A percentile compares a stretch with the other conserved stretches of the same genome.
Conservation (phyloP, 2,888 invertebrate genomes). For the Hypolimnas misippus region DNA sequence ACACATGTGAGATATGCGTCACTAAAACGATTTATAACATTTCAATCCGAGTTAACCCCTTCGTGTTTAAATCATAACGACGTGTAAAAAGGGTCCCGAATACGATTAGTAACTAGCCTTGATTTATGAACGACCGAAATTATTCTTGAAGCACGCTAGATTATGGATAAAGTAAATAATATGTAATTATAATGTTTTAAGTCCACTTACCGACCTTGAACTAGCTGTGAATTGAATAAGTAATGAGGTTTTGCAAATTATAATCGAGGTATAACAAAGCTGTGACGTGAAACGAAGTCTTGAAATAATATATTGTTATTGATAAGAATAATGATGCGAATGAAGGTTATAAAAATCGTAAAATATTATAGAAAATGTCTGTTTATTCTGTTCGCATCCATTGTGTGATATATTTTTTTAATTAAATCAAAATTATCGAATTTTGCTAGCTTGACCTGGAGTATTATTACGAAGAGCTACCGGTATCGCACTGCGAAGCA, state of each 20-base stretch:
- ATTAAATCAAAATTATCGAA: no score
- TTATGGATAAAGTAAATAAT: constrained; percentile 10
- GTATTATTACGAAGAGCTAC: no score
- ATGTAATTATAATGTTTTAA: constrained; percentile 2
- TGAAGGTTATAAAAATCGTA: no score
- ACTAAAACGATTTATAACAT: constrained; percentile 39
- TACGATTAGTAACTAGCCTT: constrained; percentile 51
- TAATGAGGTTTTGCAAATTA: constrained; percentile 1
- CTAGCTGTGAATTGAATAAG: background rate
- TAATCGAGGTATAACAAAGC: background rate
- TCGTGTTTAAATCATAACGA: constrained; percentile 55
- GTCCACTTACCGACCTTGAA: background rate
- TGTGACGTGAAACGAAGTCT: background rate
- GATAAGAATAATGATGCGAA: no score
- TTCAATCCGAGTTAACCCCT: constrained; percentile 37
- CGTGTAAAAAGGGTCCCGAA: constrained; percentile 49
- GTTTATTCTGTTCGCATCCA: no score
- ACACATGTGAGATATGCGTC: constrained; percentile 33
- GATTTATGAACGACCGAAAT: constrained; percentile 54
- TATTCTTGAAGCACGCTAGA: constrained; percentile 30
- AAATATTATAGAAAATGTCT: no score
- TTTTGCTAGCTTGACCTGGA: no score
- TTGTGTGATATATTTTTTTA: no score
- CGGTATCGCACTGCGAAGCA: no score
- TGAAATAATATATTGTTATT: background rate